phyloP scores from a whole-genome alignment of 2,888 invertebrate species.

The Andrena hattorfiana region DNA sequence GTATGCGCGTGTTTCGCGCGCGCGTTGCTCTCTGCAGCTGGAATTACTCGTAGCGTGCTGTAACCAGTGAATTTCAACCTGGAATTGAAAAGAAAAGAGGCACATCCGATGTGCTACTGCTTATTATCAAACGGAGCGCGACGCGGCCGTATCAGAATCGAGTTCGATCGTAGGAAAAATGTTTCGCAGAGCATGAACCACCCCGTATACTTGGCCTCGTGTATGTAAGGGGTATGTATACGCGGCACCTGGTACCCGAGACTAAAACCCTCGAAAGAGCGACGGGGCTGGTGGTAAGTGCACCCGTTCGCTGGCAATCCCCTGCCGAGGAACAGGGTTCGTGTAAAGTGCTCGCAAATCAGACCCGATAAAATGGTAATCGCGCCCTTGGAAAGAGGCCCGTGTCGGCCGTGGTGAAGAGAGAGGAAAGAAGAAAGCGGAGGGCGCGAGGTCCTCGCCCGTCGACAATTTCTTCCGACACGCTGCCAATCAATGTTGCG shows the following conservation, averaged over 20 bases:
- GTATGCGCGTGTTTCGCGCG: not conserved
- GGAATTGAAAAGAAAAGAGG: no score
- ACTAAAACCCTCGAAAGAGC: constrained; percentile 50
- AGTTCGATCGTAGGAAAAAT: not conserved
- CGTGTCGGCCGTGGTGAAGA: constrained; percentile 27
- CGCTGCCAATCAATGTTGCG: constrained; percentile 64
- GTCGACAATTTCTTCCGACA: constrained; percentile 69
- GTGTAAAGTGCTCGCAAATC: constrained; percentile 82
- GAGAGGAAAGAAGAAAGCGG: constrained; percentile 48
- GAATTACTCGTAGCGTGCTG: not conserved
- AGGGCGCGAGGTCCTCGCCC: constrained; percentile 50
- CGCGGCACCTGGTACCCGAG: constrained; percentile 49
- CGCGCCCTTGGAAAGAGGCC: constrained; percentile 65
- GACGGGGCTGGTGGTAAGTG: constrained; percentile 61
- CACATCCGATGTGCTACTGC: no score
- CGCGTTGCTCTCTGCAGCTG: not conserved
- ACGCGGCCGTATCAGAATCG: not conserved
- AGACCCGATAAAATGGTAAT: constrained; percentile 82
- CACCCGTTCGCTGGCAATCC: constrained; percentile 63
- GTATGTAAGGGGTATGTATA: constrained; percentile 13
- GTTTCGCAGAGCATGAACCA: not conserved
- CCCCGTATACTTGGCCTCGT: not conserved
- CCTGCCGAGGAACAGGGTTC: constrained; percentile 67
- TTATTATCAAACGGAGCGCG: not conserved
- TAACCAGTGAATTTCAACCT: constrained; percentile 34